Percentiles rank a stretch among this genome's conserved stretches.
Evolutionary conservation across 2,113 vertebrate species (phyloP).

Genomic region (Sciurus niger): DNA sequence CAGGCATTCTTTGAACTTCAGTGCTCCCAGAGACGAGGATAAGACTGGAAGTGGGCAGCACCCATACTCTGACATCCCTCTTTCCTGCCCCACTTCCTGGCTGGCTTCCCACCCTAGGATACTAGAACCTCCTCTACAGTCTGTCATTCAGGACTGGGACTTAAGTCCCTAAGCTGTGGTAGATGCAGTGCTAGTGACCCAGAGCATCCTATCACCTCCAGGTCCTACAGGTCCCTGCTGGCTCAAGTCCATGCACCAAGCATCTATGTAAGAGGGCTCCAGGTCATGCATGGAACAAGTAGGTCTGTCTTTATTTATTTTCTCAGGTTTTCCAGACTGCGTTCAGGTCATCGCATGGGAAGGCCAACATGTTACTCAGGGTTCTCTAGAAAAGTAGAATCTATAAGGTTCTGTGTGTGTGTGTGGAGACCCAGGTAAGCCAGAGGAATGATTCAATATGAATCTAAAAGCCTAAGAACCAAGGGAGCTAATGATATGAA

Average conservation of each 20-base stretch:
- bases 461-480: no score
- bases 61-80: neutral
- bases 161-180: accelerated
- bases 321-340: neutral
- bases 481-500: no score
- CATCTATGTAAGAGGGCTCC: accelerated
- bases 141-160: neutral
- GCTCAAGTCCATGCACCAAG: accelerated
- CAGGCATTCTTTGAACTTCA: accelerated
- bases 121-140: no score
- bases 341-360: neutral
- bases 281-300: accelerated
- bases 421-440: accelerated
- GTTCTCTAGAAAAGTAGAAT: neutral
- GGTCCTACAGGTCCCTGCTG: accelerated
- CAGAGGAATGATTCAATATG: no score
- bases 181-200: no score
- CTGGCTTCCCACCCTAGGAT: neutral
- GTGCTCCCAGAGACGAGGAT: accelerated
- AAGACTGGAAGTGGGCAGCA: neutral
- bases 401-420: neutral
- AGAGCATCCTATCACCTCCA: no score
- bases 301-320: neutral
- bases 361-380: neutral
- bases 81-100: neutral